Percentiles rank a stretch among this genome's conserved stretches.
phyloP scores from a whole-genome alignment of 2,113 vertebrate genomes.

The Lamprologus speciosus region DNA sequence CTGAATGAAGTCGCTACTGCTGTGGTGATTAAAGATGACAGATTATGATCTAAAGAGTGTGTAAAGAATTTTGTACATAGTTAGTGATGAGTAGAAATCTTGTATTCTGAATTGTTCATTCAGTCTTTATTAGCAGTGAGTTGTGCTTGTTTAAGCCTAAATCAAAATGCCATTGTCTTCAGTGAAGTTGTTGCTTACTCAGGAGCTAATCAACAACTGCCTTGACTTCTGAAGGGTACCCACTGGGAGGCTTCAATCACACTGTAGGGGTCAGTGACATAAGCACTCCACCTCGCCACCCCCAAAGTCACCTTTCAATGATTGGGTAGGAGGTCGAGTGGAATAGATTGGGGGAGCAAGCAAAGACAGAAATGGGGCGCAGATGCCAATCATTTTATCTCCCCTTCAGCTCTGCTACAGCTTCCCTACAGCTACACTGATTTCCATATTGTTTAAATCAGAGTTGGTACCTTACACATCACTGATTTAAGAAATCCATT shows the following conservation, averaged over 20 bases:
- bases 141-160: background rate
- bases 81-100: background rate
- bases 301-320: constrained; percentile 49
- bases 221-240: background rate
- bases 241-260: constrained; percentile 45
- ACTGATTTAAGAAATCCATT: background rate
- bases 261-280: constrained; percentile 29
- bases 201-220: background rate
- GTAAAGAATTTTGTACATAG: background rate
- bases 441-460: background rate
- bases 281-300: background rate
- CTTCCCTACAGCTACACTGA: background rate
- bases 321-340: constrained; percentile 30
- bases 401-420: background rate
- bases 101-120: background rate
- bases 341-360: background rate
- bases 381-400: background rate
- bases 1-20: background rate
- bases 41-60: background rate
- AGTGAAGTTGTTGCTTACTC: background rate
- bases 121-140: background rate
- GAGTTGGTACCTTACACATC: background rate
- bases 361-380: background rate
- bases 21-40: background rate
- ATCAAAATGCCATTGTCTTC: background rate